Base-by-base conservation (phyloP, 2,888 invertebrate species). In the Watsonalla cultraria region DNA sequence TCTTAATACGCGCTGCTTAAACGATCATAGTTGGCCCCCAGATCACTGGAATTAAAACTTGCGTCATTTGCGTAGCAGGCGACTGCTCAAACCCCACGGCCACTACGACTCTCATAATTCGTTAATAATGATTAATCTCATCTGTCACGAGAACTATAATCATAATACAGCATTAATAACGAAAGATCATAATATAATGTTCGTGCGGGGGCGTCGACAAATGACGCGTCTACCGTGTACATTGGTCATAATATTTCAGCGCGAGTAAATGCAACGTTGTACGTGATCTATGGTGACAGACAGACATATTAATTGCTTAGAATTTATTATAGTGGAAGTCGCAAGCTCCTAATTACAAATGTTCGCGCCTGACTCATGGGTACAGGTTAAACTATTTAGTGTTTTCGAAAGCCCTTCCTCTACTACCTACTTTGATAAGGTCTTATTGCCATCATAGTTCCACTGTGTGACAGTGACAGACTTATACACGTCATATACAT, bases 301-400 rank as follows among this genome's bases (percentile, higher is more conserved):
- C 82, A 69, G 88, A 87, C 89, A 84, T 83, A 89, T 89, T 88
- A 89, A 90, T 90, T 87, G 86, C 88, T 84, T 77, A 86, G 84
- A 88, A 89, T 90, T 90, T 90, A 90, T 87, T 78, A 80, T 81
- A 74, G 79, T 83, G 75, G 82, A 82, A 83, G 82, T 80, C 76
- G 79, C 76, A 69, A 70, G 70, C 70, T 78, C 79, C 84, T 86
- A 86, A 86, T 87, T 86, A 86, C 79, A 65, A 75, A 78, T 74
- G 76, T 77, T 66, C 76, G 64, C 66, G 71, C 70, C 72, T 74
- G 75, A 75, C 70, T 79, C 73, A 71, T 61, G 48, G 61, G 72
- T 6, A 7, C 37, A 37, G 37, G 7, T 37, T 24, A 24, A n/a
- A 24, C 24, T 24, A 24, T 1, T 24, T 24, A 24, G 4, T 24